Percentiles rank a stretch among this genome's conserved stretches.
phyloP scores from a whole-genome alignment of 2,797 vertebrate genomes.

The Champsocephalus gunnari region DNA sequence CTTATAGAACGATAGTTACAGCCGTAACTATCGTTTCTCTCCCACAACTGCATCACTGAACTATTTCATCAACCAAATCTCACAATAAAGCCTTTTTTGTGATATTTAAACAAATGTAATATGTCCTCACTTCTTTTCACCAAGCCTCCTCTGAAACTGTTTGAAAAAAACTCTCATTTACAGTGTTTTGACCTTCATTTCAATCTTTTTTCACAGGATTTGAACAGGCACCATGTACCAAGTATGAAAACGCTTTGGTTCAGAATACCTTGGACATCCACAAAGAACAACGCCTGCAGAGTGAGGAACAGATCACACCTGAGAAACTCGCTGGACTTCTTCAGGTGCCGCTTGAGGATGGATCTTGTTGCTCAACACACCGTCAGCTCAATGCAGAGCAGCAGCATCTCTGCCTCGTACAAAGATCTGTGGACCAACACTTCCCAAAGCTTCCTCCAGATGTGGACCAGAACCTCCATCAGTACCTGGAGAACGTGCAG shows the following conservation, averaged over 20 bases:
- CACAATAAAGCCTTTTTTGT: too few relatives aligned
- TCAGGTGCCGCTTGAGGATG: not conserved
- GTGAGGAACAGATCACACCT: accelerated
- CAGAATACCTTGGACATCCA: constrained; percentile 21
- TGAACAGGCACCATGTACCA: accelerated
- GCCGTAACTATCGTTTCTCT: too few relatives aligned
- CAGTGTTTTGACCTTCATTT: not conserved
- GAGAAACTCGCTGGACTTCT: constrained; percentile 24
- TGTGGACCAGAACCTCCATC: not conserved
- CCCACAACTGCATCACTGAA: too few relatives aligned
- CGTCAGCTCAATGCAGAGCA: not conserved
- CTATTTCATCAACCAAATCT: too few relatives aligned
- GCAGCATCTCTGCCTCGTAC: constrained; percentile 15
- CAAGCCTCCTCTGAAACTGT: too few relatives aligned
- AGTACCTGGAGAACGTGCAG: constrained; percentile 32
- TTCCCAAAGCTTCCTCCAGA: constrained; percentile 53
- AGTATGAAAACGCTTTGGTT: accelerated
- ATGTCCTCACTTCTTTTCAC: too few relatives aligned
- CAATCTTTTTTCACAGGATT: constrained; percentile 12
- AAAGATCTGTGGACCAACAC: constrained; percentile 24
- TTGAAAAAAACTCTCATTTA: too few relatives aligned
- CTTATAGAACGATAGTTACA: too few relatives aligned
- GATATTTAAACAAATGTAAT: too few relatives aligned
- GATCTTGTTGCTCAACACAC: not conserved
- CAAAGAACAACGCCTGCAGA: not conserved